Evolutionary conservation across 2,888 invertebrate genomes (phyloP).

Genomic region (Temnothorax unifasciatus): DNA sequence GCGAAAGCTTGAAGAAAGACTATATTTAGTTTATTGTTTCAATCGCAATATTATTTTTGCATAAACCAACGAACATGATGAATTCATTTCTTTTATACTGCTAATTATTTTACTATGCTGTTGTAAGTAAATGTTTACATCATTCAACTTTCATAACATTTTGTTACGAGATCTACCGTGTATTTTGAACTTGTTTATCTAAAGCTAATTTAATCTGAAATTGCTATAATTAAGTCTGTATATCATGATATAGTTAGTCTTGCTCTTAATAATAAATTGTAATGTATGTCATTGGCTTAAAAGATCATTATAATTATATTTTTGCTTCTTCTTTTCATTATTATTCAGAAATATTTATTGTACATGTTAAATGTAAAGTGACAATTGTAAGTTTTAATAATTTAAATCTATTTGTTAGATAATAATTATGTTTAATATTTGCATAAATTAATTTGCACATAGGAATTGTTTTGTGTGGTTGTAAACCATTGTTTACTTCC

Average conservation of each 20-base stretch:
- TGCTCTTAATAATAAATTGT: slow-evolving; percentile 22
- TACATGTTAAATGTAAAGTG: neutral
- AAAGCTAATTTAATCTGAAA: slow-evolving; percentile 15
- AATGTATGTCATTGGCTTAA: neutral
- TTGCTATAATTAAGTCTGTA: slow-evolving; percentile 4
- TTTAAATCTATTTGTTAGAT: neutral
- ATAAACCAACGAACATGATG: neutral
- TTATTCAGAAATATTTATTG: neutral
- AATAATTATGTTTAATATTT: neutral
- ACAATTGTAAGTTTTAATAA: slow-evolving; percentile 2
- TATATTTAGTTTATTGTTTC: neutral
- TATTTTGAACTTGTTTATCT: slow-evolving; percentile 41
- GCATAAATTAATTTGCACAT: neutral
- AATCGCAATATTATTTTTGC: neutral
- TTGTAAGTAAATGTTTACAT: slow-evolving; percentile 9
- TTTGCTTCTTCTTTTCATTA: neutral
- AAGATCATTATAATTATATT: neutral
- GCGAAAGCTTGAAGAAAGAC: neutral
- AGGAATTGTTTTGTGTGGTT: neutral
- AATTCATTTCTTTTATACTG: neutral
- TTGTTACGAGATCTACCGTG: slow-evolving; percentile 21
- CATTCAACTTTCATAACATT: slow-evolving; percentile 34
- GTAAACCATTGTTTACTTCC: slow-evolving; percentile 14
- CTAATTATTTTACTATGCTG: slow-evolving; percentile 32
- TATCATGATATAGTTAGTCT: neutral